A percentile compares a stretch with the other conserved stretches of the same genome.
Evolutionary conservation across 2,888 invertebrate species (phyloP).

Genomic region (Pollenia griseotomentosa): DNA sequence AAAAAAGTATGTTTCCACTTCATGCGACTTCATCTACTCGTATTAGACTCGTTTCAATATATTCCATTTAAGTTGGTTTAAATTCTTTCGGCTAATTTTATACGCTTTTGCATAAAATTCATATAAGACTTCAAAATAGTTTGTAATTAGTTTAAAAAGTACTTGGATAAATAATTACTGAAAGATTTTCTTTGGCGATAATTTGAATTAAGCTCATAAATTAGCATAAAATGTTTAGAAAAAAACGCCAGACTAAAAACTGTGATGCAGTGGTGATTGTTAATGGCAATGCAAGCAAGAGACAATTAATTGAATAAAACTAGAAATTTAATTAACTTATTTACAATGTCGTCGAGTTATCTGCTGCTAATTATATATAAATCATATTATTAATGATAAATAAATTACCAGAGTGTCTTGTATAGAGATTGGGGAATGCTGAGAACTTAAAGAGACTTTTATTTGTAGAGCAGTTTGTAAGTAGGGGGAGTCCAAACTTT

Average conservation of each 20-base stretch:
- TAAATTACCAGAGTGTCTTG: neutral
- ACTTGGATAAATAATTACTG: conserved; percentile 50
- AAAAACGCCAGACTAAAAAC: neutral
- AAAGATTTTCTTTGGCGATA: conserved; percentile 58
- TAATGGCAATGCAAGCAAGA: neutral
- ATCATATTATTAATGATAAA: conserved; percentile 18
- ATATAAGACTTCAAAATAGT: conserved; percentile 12
- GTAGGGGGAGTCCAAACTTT: too few species aligned
- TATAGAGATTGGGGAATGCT: too few species aligned
- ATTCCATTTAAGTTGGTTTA: neutral
- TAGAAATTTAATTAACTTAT: conserved; percentile 26
- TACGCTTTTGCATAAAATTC: conserved; percentile 11
- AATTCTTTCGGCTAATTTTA: too few species aligned
- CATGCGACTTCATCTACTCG: neutral
- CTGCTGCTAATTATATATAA: conserved; percentile 18
- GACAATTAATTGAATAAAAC: neutral
- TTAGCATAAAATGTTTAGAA: conserved; percentile 25
- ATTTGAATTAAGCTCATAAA: conserved; percentile 63
- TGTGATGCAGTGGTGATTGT: neutral
- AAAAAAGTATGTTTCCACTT: neutral
- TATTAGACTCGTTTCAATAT: neutral
- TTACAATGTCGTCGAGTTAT: conserved; percentile 23
- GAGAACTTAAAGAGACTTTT: too few species aligned
- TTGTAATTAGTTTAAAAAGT: conserved; percentile 55
- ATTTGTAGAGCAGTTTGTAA: too few species aligned